These are phyloP conservation scores for Pteropus rufus DNA, from an alignment of 2,797 vertebrate genomes.

Conservation along the genomic window DNA sequence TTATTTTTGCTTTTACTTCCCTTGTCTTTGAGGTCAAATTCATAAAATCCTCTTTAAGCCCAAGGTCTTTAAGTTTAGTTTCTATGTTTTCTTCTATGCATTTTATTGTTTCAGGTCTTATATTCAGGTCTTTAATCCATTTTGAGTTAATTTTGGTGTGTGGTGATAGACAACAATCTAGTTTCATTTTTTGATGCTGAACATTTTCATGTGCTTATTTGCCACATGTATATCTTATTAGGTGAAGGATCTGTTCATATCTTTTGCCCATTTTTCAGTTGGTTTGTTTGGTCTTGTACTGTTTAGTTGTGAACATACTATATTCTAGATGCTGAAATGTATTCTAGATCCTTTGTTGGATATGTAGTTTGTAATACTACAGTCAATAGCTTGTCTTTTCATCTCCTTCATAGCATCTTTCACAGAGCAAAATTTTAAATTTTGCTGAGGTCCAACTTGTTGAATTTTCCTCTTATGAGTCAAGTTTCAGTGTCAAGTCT, in stretches of 20 bases:
- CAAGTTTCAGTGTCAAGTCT: rapidly evolving
- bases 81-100: too few relatives aligned
- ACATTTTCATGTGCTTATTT: neutral
- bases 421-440: rapidly evolving
- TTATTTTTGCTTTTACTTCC: too few relatives aligned
- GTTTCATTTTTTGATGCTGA: too few relatives aligned
- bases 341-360: neutral
- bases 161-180: too few relatives aligned
- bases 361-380: neutral
- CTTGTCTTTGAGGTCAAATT: too few relatives aligned
- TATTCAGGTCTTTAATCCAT: too few relatives aligned
- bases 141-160: too few relatives aligned
- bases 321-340: neutral
- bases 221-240: neutral
- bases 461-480: neutral
- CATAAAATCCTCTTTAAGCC: too few relatives aligned
- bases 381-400: neutral
- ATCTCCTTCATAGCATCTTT: neutral
- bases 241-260: neutral
- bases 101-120: too few relatives aligned
- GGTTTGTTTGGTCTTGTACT: neutral
- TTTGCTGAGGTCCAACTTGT: too few relatives aligned
- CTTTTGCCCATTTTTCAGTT: neutral
- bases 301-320: neutral
- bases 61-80: too few relatives aligned